Evolutionary conservation across 1,140 invertebrate species (phyloP), one percentile per base, ranked within the genome.

Genomic region (Conopomorpha cramerella): DNA sequence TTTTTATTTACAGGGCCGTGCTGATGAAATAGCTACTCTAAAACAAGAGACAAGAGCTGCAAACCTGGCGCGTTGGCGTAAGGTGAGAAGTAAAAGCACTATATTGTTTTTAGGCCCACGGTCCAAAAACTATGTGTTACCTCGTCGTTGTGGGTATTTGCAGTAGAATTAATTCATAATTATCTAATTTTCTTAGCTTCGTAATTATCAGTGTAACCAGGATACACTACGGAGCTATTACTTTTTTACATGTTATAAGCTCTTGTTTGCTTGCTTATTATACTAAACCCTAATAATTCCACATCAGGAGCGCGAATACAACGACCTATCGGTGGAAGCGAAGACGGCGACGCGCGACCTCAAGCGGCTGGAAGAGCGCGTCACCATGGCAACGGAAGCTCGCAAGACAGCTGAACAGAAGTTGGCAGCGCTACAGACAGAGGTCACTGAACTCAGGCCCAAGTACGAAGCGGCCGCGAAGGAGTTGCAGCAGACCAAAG

Each of bases 41-140:
- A 80, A 83, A 13, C 84, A 91, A 56, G 82, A 84, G 33, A 70
- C 84, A 0, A 78, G 82, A 26, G 79, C 85, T 28, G 79, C 84
- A 1, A 84, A 87, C 51, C 57, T 84, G 4, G 79, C 81, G 2
- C 64, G 86, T 15, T 86, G 81, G 82, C 85, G 88, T 36, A 84
- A 84, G 68, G n/a, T n/a, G n/a, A n/a, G n/a, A n/a, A n/a, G n/a
- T n/a, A n/a, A n/a, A n/a, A n/a, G n/a, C n/a, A n/a, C n/a, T n/a
- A n/a, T n/a, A n/a, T n/a, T n/a, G n/a, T n/a, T n/a, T n/a, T n/a
- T n/a, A n/a, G n/a, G n/a, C n/a, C n/a, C n/a, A n/a, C n/a, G n/a
- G n/a, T n/a, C n/a, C n/a, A n/a, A n/a, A n/a, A n/a, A n/a, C n/a
- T n/a, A n/a, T n/a, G n/a, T n/a, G n/a, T n/a, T n/a, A n/a, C n/a